phyloP scores from a whole-genome alignment of 2,797 vertebrate genomes.

The Xenops minutus region DNA sequence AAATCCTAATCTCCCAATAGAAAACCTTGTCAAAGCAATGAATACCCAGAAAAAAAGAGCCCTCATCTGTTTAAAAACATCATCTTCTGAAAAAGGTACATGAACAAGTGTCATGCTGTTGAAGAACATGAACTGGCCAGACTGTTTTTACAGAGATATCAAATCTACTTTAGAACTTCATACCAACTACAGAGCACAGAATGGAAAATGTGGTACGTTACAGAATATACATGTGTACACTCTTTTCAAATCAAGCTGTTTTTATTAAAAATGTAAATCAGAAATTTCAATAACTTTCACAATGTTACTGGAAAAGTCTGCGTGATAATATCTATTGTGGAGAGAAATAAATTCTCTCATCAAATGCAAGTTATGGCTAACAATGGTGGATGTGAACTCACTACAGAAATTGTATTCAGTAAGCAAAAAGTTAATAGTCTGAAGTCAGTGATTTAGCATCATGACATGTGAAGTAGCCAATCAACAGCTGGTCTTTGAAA shows the following conservation, averaged over 20 bases:
- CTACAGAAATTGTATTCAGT: background rate
- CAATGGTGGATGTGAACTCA: background rate
- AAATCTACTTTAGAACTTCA: constrained; percentile 29
- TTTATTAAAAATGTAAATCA: constrained; percentile 50
- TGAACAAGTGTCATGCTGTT: background rate
- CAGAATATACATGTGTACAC: background rate
- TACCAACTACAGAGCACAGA: constrained; percentile 17
- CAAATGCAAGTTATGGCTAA: background rate
- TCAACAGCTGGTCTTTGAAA: background rate
- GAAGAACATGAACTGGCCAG: background rate
- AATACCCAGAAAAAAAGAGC: constrained; percentile 34
- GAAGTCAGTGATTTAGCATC: background rate
- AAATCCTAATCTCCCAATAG: constrained; percentile 1
- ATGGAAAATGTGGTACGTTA: background rate
- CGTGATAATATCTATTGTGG: background rate
- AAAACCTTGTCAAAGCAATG: constrained; percentile 23
- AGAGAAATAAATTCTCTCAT: background rate
- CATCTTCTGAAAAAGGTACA: background rate
- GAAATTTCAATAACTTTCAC: constrained; percentile 6
- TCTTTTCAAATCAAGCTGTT: constrained; percentile 10
- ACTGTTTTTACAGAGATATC: background rate
- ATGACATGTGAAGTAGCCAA: background rate
- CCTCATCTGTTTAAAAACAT: constrained; percentile 46
- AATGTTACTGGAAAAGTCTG: background rate
- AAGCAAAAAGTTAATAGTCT: background rate